phyloP scores from a whole-genome alignment of 2,113 vertebrate species.

The Burhinus bistriatus region DNA sequence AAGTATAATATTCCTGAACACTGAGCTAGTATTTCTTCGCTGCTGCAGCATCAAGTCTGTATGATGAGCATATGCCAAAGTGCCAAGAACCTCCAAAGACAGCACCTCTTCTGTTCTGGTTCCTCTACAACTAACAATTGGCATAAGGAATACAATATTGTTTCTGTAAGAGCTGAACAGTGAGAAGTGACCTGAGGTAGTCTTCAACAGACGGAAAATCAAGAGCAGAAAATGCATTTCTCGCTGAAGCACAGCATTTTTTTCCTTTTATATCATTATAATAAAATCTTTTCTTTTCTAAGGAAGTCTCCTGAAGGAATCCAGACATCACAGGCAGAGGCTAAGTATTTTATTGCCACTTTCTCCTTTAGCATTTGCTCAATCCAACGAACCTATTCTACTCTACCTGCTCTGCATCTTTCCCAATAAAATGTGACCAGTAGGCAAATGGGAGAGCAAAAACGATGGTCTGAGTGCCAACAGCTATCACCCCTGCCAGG shows the following conservation, averaged over 20 bases:
- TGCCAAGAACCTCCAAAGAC: neutral
- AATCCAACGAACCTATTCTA: neutral
- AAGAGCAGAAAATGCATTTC: neutral
- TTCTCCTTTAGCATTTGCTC: neutral
- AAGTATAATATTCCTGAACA: neutral
- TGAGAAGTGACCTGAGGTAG: slow-evolving; percentile 16
- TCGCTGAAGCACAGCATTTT: neutral
- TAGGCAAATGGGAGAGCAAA: neutral
- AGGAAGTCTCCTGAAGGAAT: neutral
- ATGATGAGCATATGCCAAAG: slow-evolving; percentile 4
- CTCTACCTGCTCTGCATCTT: neutral
- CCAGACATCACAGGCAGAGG: neutral
- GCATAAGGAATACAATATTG: slow-evolving; percentile 43
- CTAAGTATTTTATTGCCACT: neutral
- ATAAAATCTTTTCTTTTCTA: neutral
- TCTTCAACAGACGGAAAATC: neutral
- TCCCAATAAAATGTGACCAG: neutral
- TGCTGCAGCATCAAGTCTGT: neutral
- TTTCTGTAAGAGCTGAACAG: slow-evolving; percentile 42
- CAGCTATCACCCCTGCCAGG: neutral
- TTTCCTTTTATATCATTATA: neutral
- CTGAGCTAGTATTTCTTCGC: neutral
- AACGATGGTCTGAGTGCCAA: neutral
- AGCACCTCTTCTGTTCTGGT: slow-evolving; percentile 1
- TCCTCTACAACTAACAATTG: neutral